phyloP scores from a whole-genome alignment of 37 sponge, comb jelly and placozoan genomes.

The Sycon ciliatum region DNA sequence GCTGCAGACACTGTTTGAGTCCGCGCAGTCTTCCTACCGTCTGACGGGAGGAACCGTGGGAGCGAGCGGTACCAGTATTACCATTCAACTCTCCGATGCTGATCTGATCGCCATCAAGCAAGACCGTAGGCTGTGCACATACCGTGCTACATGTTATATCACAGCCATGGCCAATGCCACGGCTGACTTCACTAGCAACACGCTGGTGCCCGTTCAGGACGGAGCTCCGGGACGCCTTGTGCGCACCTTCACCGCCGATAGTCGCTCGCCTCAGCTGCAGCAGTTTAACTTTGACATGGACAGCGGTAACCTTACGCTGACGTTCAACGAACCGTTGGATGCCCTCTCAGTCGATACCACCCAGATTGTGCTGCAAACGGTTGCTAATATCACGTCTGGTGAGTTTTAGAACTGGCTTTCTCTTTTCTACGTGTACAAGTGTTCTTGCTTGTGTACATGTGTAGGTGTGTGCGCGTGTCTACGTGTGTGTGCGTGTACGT shows the following conservation, averaged over 20 bases:
- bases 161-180: constrained; percentile 22
- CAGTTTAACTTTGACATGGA: constrained; percentile 57
- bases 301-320: constrained; percentile 45
- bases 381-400: constrained; percentile 9
- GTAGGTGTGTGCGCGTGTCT: no score
- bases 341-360: constrained; percentile 48
- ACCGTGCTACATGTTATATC: constrained; percentile 76
- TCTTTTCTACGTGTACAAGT: not conserved
- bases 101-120: constrained; percentile 57
- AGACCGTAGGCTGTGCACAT: constrained; percentile 51
- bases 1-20: constrained; percentile 58
- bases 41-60: constrained; percentile 35
- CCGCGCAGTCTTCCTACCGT: constrained; percentile 35
- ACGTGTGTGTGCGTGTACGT: no score
- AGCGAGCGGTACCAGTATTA: constrained; percentile 26
- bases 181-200: constrained; percentile 55
- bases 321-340: constrained; percentile 71
- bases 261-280: constrained; percentile 34
- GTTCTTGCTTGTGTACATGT: no score
- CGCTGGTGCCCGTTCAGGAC: constrained; percentile 30
- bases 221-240: constrained; percentile 67
- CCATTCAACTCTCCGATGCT: constrained; percentile 20
- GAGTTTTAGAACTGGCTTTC: not conserved
- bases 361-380: no score
- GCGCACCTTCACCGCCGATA: constrained; percentile 44